A percentile compares a stretch with the other conserved stretches of the same genome.
Conservation (phyloP, 2,113 vertebrate species). For the Vanacampus margaritifer region DNA sequence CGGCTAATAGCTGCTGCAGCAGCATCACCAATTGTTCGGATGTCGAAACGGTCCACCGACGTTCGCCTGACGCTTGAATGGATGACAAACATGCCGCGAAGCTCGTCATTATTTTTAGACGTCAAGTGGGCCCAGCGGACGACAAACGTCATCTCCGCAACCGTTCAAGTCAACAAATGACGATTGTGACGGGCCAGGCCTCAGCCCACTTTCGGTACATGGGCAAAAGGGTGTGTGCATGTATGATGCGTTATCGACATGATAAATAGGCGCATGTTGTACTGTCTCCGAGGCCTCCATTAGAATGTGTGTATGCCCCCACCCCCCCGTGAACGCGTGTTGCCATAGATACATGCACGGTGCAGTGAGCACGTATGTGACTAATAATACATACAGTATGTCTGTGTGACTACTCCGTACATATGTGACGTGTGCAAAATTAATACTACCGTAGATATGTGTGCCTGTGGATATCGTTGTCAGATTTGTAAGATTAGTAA, state of each 20-base stretch:
- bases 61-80: not conserved
- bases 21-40: conserved; percentile 43
- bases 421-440: too few species aligned
- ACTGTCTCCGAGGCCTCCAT: too few species aligned
- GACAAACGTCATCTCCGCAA: not conserved
- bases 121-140: not conserved
- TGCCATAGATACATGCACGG: not conserved
- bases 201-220: not conserved
- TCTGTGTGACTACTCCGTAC: not conserved
- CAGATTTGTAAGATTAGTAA: too few species aligned
- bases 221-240: not conserved
- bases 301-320: not conserved
- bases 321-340: not conserved
- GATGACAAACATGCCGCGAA: not conserved
- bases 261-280: too few species aligned
- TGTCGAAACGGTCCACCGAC: not conserved
- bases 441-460: too few species aligned
- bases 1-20: conserved; percentile 20
- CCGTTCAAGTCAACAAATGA: not conserved
- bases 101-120: not conserved
- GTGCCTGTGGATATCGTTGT: too few species aligned
- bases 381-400: not conserved
- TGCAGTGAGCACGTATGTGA: not conserved
- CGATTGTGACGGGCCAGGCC: not conserved
- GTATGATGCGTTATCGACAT: not conserved